Conservation (phyloP, 2,888 invertebrate genomes). For the Acleris cristana region DNA sequence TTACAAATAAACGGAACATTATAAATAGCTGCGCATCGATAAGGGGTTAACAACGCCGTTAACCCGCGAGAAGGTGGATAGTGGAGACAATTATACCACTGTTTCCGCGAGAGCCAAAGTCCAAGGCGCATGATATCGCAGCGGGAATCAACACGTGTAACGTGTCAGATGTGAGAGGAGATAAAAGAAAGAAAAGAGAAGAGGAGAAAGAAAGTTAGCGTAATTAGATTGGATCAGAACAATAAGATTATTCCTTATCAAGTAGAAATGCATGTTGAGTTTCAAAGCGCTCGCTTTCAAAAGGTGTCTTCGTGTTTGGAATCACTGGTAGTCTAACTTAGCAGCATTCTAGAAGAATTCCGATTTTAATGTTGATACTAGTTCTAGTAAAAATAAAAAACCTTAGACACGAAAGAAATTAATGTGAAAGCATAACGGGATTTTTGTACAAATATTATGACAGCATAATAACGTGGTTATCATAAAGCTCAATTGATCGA, state of each 20-base stretch:
- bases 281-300: no score
- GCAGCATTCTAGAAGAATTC: no score
- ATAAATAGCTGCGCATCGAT: slow-evolving; percentile 37
- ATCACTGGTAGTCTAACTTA: no score
- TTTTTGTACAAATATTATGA: background rate
- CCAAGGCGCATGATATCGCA: slow-evolving; percentile 33
- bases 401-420: no score
- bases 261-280: background rate
- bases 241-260: background rate
- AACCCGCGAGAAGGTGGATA: slow-evolving; percentile 44
- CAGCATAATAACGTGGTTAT: background rate
- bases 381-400: no score
- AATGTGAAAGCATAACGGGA: no score
- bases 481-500: no score
- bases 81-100: slow-evolving; percentile 46
- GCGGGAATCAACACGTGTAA: slow-evolving; percentile 22
- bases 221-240: no score
- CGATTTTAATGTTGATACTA: no score
- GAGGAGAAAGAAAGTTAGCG: background rate
- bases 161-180: slow-evolving; percentile 8
- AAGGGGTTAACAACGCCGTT: slow-evolving; percentile 47
- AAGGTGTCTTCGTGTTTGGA: no score
- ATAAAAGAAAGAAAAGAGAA: slow-evolving; percentile 16
- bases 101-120: slow-evolving; percentile 46
- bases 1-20: slow-evolving; percentile 13